Evolutionary conservation across 1,140 invertebrate genomes (phyloP).

Genomic region (Euura lappo): DNA sequence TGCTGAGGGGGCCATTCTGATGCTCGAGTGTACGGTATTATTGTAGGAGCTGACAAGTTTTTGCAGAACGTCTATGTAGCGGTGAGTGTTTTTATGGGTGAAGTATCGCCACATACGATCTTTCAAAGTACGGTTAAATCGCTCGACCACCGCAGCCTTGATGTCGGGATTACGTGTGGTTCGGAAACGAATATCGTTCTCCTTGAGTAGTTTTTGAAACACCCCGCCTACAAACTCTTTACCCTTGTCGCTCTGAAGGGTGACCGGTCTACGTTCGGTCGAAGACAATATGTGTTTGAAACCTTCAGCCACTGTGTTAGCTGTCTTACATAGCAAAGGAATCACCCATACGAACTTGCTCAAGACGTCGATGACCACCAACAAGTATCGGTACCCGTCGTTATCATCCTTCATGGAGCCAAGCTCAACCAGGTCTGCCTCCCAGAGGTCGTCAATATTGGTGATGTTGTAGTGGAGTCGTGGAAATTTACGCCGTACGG

Average conservation of each 20-base stretch:
- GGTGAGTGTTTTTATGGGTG: slow-evolving; percentile 18
- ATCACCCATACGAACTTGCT: slow-evolving; percentile 46
- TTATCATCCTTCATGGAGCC: slow-evolving; percentile 39
- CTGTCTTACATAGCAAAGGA: slow-evolving; percentile 45
- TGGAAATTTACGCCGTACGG: slow-evolving; percentile 31
- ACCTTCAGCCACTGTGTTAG: slow-evolving; percentile 10
- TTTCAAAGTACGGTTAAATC: slow-evolving; percentile 35
- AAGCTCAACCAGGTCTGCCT: slow-evolving; percentile 50
- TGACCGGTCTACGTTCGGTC: slow-evolving; percentile 1
- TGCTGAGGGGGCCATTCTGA: slow-evolving; percentile 15
- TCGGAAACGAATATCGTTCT: slow-evolving; percentile 27
- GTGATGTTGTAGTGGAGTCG: slow-evolving; percentile 26
- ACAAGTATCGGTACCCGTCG: slow-evolving; percentile 39
- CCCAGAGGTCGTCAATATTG: slow-evolving; percentile 48
- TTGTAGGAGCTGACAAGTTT: slow-evolving; percentile 25
- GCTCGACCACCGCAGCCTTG: slow-evolving; percentile 31
- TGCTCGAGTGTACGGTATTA: slow-evolving; percentile 21
- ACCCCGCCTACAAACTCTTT: slow-evolving; percentile 25
- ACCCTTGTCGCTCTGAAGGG: slow-evolving; percentile 27
- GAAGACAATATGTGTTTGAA: slow-evolving; percentile 16
- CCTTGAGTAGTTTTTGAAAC: slow-evolving; percentile 25
- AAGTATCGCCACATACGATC: slow-evolving; percentile 36
- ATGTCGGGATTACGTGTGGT: slow-evolving; percentile 23
- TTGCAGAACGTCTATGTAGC: slow-evolving; percentile 31
- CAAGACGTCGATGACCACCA: slow-evolving; percentile 51